Evolutionary conservation across 2,113 vertebrate genomes (phyloP).

Genomic region (Rattus rattus): DNA sequence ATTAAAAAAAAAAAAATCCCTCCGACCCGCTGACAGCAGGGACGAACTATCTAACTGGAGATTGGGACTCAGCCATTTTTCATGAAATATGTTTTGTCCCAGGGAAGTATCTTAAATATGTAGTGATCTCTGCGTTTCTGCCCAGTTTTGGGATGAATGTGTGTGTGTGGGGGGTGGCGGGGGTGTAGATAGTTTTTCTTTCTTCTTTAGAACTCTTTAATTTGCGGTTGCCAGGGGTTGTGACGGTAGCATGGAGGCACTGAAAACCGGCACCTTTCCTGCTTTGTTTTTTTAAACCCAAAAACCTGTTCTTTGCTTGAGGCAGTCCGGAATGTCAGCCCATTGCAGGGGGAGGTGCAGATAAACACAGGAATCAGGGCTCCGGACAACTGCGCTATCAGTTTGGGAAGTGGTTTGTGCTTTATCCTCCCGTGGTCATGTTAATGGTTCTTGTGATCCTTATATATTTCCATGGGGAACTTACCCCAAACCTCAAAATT

Average conservation of each 20-base stretch:
- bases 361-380: neutral
- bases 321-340: conserved; percentile 6
- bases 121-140: conserved; percentile 34
- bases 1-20: neutral
- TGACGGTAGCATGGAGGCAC: neutral
- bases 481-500: neutral
- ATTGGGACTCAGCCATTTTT: conserved; percentile 33
- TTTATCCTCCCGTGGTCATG: neutral
- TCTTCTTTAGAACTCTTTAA: neutral
- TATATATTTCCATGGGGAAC: neutral
- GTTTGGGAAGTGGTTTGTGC: conserved; percentile 3
- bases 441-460: conserved; percentile 2
- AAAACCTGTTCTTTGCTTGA: neutral
- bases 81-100: neutral
- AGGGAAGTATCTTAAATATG: conserved; percentile 32
- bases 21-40: neutral
- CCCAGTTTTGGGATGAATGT: neutral
- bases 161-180: neutral
- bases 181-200: neutral
- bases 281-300: neutral
- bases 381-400: neutral
- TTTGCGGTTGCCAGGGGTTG: conserved; percentile 27
- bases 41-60: conserved; percentile 5
- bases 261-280: conserved; percentile 33
- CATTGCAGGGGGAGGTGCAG: neutral